A percentile compares a stretch with the other conserved stretches of the same genome.
Evolutionary conservation across 2,888 invertebrate genomes (phyloP).

Genomic region (Dusona sp.): DNA sequence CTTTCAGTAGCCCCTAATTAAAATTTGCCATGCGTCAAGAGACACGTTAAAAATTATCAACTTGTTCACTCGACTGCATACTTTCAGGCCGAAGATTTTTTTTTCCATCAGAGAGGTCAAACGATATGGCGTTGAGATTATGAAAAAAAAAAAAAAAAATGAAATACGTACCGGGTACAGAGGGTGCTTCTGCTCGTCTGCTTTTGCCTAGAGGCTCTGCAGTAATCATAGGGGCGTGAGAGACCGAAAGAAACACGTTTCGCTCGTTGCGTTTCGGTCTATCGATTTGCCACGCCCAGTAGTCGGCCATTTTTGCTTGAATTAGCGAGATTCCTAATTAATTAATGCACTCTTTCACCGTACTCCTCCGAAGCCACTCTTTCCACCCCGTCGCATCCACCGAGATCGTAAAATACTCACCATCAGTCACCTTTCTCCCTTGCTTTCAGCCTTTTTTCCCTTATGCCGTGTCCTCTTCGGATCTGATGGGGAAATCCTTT

Average conservation of each 20-base stretch:
- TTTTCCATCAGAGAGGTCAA: conserved; percentile 24
- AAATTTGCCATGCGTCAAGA: conserved; percentile 10
- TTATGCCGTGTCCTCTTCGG: conserved; percentile 31
- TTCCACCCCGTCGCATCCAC: conserved; percentile 64
- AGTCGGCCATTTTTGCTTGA: conserved; percentile 80
- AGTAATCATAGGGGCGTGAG: conserved; percentile 62
- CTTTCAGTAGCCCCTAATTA: neutral
- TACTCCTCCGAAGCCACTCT: conserved; percentile 38
- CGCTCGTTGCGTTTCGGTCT: conserved; percentile 62
- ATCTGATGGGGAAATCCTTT: conserved; percentile 61
- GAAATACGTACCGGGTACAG: conserved; percentile 7
- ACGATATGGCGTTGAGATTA: conserved; percentile 12
- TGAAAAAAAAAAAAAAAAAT: conserved; percentile 6
- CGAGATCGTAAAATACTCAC: conserved; percentile 57
- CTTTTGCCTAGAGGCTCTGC: conserved; percentile 38
- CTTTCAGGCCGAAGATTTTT: conserved; percentile 17
- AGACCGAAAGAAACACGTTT: conserved; percentile 57
- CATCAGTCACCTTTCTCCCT: conserved; percentile 34
- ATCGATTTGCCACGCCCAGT: conserved; percentile 79
- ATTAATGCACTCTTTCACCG: conserved; percentile 76
- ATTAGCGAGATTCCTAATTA: conserved; percentile 80
- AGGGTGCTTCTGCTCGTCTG: conserved; percentile 45
- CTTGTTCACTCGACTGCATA: conserved; percentile 20
- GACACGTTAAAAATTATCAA: conserved; percentile 15
- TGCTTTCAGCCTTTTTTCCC: conserved; percentile 33